Evolutionary conservation across 2,797 vertebrate species (phyloP).

Genomic region (Echiichthys vipera): DNA sequence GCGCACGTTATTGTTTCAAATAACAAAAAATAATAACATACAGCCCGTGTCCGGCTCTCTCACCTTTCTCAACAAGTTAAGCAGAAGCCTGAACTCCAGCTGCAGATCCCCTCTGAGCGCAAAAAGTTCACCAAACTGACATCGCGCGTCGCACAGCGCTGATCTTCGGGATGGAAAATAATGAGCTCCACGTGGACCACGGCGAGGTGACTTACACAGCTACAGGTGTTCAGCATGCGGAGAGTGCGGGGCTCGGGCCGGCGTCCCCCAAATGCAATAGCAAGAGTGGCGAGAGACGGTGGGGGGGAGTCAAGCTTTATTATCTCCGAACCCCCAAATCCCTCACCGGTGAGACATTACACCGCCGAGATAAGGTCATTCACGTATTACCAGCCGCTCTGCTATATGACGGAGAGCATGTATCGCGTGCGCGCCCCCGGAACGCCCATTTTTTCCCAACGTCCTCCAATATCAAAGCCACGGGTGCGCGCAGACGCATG

Average conservation of each 20-base stretch:
- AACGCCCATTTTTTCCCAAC: constrained; percentile 62
- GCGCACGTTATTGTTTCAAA: too few species aligned
- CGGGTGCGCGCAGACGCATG: constrained; percentile 4
- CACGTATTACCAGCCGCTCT: constrained; percentile 86
- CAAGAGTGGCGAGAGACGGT: constrained; percentile 79
- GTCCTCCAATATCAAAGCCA: constrained; percentile 3
- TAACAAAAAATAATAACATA: too few species aligned
- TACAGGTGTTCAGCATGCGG: constrained; percentile 88
- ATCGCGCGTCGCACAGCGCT: constrained; percentile 79
- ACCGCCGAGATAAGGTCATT: constrained; percentile 89
- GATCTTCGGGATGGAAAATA: constrained; percentile 84
- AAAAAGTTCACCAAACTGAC: constrained; percentile 88
- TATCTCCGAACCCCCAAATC: constrained; percentile 86
- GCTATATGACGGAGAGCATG: constrained; percentile 60
- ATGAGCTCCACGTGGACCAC: constrained; percentile 87
- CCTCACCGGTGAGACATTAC: constrained; percentile 88
- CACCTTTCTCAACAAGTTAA: constrained; percentile 89
- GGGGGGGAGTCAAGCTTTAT: constrained; percentile 83
- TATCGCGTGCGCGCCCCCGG: constrained; percentile 54
- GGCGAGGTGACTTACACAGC: constrained; percentile 77
- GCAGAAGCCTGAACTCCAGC: constrained; percentile 56
- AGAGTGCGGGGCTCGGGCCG: background rate
- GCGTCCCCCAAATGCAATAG: constrained; percentile 77
- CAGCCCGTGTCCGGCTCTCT: constrained; percentile 80
- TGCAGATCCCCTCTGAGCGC: constrained; percentile 83